These are phyloP conservation scores for Characodon lateralis DNA, from an alignment of 2,797 vertebrate genomes.

Conservation along the genomic window DNA sequence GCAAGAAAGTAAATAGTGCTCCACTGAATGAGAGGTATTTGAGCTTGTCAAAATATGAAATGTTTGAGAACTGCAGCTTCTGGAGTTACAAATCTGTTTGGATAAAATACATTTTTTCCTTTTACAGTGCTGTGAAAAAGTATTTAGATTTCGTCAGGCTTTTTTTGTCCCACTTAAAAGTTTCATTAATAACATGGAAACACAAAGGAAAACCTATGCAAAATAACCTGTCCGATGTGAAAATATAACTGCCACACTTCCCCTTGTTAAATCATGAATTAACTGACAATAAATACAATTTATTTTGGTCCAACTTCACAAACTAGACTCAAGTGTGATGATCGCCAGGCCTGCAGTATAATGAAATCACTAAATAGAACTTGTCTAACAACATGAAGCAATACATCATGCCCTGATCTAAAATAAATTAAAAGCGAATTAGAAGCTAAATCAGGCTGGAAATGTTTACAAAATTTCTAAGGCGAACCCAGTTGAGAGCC, in stretches of 20 bases:
- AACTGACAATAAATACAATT: background rate
- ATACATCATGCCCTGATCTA: background rate
- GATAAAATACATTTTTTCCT: too few species aligned
- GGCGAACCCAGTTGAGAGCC: too few species aligned
- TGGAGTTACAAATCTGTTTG: too few species aligned
- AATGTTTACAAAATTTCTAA: too few species aligned
- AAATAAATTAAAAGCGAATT: background rate
- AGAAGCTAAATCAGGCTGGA: too few species aligned
- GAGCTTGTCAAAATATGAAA: background rate
- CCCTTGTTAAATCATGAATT: background rate
- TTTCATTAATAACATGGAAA: too few species aligned
- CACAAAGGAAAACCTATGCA: background rate
- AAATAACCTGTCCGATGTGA: background rate
- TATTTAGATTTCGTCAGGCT: too few species aligned
- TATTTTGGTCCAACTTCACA: background rate
- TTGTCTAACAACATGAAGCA: background rate
- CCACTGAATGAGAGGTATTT: background rate
- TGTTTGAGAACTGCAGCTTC: background rate
- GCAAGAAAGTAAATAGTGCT: background rate
- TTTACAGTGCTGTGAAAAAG: too few species aligned
- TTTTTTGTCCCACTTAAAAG: too few species aligned
- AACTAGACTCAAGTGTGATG: background rate
- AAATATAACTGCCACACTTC: too few species aligned
- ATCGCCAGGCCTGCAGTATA: too few species aligned
- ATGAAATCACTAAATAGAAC: background rate